Conservation (phyloP, 1,140 invertebrate species). For the Hyles euphorbiae region DNA sequence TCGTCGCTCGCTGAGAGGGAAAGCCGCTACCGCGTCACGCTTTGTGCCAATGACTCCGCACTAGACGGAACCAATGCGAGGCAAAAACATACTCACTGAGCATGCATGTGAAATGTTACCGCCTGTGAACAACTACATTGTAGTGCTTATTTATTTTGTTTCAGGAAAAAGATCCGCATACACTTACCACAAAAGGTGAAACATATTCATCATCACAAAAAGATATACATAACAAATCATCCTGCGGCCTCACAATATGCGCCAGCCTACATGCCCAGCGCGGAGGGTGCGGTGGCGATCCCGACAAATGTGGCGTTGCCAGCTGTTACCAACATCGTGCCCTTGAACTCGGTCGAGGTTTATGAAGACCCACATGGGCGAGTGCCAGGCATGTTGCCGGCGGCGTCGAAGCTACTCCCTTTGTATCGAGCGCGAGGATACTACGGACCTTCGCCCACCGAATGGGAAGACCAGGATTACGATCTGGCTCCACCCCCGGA, state of each 20-base stretch:
- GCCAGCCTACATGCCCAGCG: constrained; percentile 57
- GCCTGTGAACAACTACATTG: constrained; percentile 15
- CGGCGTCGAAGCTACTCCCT: constrained; percentile 61
- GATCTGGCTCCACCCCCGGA: constrained; percentile 41
- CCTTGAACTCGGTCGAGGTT: constrained; percentile 48
- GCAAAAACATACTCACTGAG: constrained; percentile 20
- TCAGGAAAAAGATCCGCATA: constrained; percentile 75
- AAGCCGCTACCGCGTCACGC: constrained; percentile 55
- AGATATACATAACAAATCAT: constrained; percentile 73
- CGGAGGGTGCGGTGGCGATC: constrained; percentile 54
- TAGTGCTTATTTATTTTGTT: constrained; percentile 56
- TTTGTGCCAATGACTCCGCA: constrained; percentile 44
- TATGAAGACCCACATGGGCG: constrained; percentile 47
- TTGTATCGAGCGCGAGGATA: constrained; percentile 66
- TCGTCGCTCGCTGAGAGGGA: constrained; percentile 33
- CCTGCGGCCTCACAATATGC: constrained; percentile 63
- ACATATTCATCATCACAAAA: constrained; percentile 75
- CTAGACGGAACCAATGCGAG: constrained; percentile 43
- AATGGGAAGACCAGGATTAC: constrained; percentile 55
- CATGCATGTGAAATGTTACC: constrained; percentile 42
- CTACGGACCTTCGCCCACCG: constrained; percentile 61
- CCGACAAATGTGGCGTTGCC: constrained; percentile 53
- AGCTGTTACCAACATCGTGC: constrained; percentile 45
- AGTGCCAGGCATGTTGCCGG: constrained; percentile 27
- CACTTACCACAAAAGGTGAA: constrained; percentile 75